Conservation (phyloP, 2,888 invertebrate species). For the Sceliomorpha sp. region DNA sequence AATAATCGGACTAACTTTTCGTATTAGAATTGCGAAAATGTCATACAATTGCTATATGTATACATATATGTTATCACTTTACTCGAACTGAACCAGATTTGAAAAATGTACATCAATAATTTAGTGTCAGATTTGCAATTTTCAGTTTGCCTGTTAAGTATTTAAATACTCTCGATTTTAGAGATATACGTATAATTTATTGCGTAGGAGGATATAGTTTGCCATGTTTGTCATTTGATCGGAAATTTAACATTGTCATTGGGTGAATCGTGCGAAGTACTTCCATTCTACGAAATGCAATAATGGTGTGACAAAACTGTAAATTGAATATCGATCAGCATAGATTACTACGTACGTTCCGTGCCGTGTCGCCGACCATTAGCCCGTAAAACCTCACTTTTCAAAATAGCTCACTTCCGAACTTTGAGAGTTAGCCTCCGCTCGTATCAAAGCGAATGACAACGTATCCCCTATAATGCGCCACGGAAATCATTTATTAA, state of each 20-base stretch:
- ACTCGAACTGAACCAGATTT: too few relatives aligned
- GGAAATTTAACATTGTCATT: constrained; percentile 21
- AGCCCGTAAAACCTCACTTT: constrained; percentile 52
- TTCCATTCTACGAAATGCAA: constrained; percentile 65
- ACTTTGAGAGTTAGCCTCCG: constrained; percentile 22
- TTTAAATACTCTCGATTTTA: too few relatives aligned
- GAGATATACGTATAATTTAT: not conserved
- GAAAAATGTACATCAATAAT: too few relatives aligned
- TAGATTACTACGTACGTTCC: constrained; percentile 41
- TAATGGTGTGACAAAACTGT: constrained; percentile 75
- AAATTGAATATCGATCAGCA: constrained; percentile 78
- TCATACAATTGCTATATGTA: not conserved
- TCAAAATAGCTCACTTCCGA: constrained; percentile 45
- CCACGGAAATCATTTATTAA: constrained; percentile 37
- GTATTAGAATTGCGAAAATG: not conserved
- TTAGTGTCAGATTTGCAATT: too few relatives aligned
- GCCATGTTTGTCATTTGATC: constrained; percentile 16
- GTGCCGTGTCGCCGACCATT: constrained; percentile 69
- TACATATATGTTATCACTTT: too few relatives aligned
- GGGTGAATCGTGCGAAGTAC: constrained; percentile 42
- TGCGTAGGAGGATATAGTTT: constrained; percentile 5
- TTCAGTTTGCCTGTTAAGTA: too few relatives aligned
- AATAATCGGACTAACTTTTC: not conserved
- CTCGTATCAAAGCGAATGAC: constrained; percentile 43
- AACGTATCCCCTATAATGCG: constrained; percentile 28